Conservation (phyloP, 2,888 invertebrate species). For the Amphipyra berbera region DNA sequence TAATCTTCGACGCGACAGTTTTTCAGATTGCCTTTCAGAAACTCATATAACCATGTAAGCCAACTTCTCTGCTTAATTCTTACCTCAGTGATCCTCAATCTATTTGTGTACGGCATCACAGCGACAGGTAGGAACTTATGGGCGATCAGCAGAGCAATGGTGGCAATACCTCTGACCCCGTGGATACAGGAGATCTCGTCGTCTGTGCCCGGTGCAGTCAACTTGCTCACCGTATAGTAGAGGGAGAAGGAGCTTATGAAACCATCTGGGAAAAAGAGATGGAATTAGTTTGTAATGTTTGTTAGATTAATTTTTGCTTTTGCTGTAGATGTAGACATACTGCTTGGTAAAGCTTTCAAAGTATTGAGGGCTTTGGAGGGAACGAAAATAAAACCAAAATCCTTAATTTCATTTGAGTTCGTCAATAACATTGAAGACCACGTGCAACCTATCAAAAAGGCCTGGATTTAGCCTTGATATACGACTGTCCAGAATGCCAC, state of each 20-base stretch:
- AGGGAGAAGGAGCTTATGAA: constrained; percentile 91
- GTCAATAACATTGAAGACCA: constrained; percentile 2
- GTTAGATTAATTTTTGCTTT: not conserved
- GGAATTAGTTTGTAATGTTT: not conserved
- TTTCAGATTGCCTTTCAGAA: too few relatives aligned
- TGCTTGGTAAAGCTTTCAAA: too few relatives aligned
- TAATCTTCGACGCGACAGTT: too few relatives aligned
- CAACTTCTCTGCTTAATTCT: constrained; percentile 20
- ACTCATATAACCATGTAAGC: too few relatives aligned
- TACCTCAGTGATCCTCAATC: constrained; percentile 90
- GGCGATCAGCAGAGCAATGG: constrained; percentile 91
- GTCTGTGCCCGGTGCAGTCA: constrained; percentile 86
- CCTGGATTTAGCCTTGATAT: constrained; percentile 11
- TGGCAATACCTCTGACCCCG: constrained; percentile 92
- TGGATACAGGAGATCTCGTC: constrained; percentile 92
- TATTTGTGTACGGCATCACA: constrained; percentile 91
- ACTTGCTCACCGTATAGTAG: constrained; percentile 89
- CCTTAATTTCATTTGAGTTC: not conserved
- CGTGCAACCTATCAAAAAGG: constrained; percentile 13
- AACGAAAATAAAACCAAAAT: not conserved
- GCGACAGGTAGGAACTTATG: constrained; percentile 92
- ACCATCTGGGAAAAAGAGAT: constrained; percentile 65
- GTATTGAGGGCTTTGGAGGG: too few relatives aligned
- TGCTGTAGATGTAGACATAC: too few relatives aligned
- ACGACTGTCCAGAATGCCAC: constrained; percentile 21